Conservation (phyloP, 2,113 vertebrate genomes). For the Cyprinus carpio region DNA sequence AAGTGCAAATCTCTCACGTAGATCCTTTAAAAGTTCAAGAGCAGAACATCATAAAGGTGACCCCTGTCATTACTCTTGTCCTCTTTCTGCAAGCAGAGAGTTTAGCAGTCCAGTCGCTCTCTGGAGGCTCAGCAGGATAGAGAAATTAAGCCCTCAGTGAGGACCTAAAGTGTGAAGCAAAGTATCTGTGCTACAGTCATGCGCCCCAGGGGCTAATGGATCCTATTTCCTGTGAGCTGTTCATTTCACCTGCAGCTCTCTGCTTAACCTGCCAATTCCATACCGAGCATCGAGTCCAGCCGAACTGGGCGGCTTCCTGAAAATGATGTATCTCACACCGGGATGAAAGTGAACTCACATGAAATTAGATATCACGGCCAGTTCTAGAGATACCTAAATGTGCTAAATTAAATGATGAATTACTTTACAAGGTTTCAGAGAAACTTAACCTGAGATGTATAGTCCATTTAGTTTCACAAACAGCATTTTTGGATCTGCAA, state of each 20-base stretch:
- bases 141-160: conserved; percentile 37
- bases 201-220: conserved; percentile 36
- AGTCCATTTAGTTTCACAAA: background rate
- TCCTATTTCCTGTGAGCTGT: conserved; percentile 45
- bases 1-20: background rate
- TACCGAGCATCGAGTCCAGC: background rate
- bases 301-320: conserved; percentile 1
- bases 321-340: background rate
- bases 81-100: background rate
- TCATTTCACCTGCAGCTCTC: conserved; percentile 36
- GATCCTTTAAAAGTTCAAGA: background rate
- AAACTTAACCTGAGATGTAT: background rate
- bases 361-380: background rate
- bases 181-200: conserved; percentile 42
- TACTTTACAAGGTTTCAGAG: background rate
- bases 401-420: background rate
- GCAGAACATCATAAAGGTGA: conserved; percentile 6
- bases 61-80: conserved; percentile 6
- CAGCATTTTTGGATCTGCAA: background rate
- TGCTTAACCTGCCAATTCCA: conserved; percentile 36
- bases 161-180: conserved; percentile 34
- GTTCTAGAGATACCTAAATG: background rate
- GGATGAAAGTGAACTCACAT: conserved; percentile 1
- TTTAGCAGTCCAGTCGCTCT: background rate
- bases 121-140: conserved; percentile 31